Evolutionary conservation across 2,888 invertebrate species (phyloP).

Genomic region (Clanis bilineata): DNA sequence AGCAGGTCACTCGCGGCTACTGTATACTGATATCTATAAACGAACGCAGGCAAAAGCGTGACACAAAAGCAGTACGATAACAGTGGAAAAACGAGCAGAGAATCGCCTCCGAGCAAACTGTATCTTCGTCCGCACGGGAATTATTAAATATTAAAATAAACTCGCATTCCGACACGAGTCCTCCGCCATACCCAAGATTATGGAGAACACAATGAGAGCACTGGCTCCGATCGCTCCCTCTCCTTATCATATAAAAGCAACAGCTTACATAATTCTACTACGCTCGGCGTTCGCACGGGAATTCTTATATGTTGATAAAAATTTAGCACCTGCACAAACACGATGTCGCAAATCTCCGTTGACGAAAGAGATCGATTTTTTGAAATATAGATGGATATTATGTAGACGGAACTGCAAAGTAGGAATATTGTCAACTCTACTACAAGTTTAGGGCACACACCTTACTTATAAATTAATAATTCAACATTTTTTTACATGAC

Average conservation of each 20-base stretch:
- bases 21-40: constrained; percentile 68
- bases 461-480: no score
- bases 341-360: constrained; percentile 33
- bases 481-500: no score
- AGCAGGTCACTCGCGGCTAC: background rate
- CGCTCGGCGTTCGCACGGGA: constrained; percentile 46
- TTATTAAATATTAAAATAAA: constrained; percentile 83
- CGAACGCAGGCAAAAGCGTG: constrained; percentile 72
- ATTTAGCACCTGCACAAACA: constrained; percentile 55
- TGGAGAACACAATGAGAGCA: constrained; percentile 76
- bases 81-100: constrained; percentile 72
- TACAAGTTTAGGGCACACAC: no score
- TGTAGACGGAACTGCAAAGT: no score
- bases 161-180: constrained; percentile 79
- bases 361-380: background rate
- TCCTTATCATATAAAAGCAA: constrained; percentile 75
- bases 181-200: constrained; percentile 78
- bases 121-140: constrained; percentile 73
- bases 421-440: no score
- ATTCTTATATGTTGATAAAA: constrained; percentile 27
- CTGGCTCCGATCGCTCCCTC: constrained; percentile 64
- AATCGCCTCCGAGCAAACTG: constrained; percentile 72
- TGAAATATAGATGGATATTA: background rate
- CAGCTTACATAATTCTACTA: constrained; percentile 69
- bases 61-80: constrained; percentile 77